phyloP scores from a whole-genome alignment of 2,113 vertebrate genomes.

The Rhinoptilus africanus region DNA sequence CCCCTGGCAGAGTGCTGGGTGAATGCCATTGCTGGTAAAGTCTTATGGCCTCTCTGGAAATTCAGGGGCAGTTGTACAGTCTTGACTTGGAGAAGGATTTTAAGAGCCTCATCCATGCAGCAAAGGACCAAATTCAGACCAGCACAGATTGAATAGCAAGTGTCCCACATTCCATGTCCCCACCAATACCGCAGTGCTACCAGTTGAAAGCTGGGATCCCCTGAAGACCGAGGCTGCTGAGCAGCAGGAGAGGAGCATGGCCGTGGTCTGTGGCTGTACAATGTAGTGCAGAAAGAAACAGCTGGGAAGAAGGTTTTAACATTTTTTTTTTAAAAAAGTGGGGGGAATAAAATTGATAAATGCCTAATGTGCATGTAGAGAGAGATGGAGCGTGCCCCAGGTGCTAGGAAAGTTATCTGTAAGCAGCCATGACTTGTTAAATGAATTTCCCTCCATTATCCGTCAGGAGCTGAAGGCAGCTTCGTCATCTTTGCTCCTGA shows the following conservation, averaged over 20 bases:
- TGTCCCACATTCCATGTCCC: not conserved
- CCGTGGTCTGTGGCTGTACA: accelerated
- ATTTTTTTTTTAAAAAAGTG: not conserved
- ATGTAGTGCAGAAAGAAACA: not conserved
- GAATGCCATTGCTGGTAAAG: not conserved
- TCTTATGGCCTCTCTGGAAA: not conserved
- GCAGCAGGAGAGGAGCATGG: not conserved
- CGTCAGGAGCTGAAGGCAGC: not conserved
- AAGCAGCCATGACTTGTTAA: not conserved
- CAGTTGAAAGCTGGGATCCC: not conserved
- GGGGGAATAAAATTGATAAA: not conserved
- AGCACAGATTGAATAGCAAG: not conserved
- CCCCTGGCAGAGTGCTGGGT: not conserved
- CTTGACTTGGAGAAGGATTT: not conserved
- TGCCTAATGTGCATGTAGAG: not conserved
- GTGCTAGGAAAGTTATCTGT: not conserved
- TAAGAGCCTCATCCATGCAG: not conserved
- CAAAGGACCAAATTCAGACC: not conserved
- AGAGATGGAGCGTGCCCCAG: not conserved
- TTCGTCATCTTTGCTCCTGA: not conserved
- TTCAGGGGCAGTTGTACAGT: not conserved
- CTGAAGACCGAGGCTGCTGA: not conserved
- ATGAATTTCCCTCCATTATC: not conserved
- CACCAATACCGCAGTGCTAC: not conserved
- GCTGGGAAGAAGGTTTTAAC: not conserved